Evolutionary conservation across 2,797 vertebrate species (phyloP), one percentile per base, ranked within the genome.

Genomic region (Phyllotis vaccarum): DNA sequence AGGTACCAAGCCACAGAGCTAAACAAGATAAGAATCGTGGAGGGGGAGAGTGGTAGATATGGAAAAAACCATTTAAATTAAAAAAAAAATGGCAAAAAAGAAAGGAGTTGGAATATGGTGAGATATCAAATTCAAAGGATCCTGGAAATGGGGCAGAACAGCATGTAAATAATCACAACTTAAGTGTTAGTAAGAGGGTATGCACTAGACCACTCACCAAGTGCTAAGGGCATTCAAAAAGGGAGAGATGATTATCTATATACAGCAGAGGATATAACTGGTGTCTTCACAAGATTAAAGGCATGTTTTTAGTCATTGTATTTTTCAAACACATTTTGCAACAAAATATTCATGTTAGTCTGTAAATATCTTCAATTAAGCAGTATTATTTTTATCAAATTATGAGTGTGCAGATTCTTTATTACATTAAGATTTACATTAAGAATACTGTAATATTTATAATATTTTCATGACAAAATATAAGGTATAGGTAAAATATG

Each of bases 81-180:
- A 49, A 49, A 49, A 49, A 49, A 49, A 49, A 49, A 49, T 49
- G 46, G 46, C 5, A 49, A 49, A 49, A 5, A 13, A 21, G 3
- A 3, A 3, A 2, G 89, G 37, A 54, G 2, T 14, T 70, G 24
- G 27, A 76, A 6, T 58, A 58, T 72, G 5, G 21, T 64, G 2
- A 87, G 22, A 89, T 93, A 89, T 83, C 7, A 93, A 79, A 85
- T 86, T 68, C 80, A 75, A 96, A 60, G 21, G 6, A 86, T 7
- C 34, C 56, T 95, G 43, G 9, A 17, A 91, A 68, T 60, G n/a
- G 40, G 27, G 4, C 14, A 62, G 12, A 54, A 74, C 2, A 72
- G 17, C 6, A 46, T 12, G 34, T 64, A n/a, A 74, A 52, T 76
- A 40, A 40, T 52, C 29, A n/a, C 64, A 58, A 40, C 17, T 66